Evolutionary conservation across 2,888 invertebrate genomes (phyloP), one percentile per base, ranked within the genome.

Genomic region (Drosophila gaucha): DNA sequence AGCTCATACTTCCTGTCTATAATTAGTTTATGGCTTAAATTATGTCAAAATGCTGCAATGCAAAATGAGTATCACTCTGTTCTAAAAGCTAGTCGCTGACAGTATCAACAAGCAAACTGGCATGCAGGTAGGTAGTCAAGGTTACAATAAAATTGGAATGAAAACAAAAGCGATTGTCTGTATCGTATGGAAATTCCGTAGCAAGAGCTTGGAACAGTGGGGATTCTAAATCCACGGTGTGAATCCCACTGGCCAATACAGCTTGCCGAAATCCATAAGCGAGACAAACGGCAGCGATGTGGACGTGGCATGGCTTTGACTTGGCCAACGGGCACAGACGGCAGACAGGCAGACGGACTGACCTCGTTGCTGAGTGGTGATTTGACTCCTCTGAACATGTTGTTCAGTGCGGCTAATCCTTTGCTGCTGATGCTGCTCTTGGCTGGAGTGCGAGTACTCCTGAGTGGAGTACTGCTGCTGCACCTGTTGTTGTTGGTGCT

Each of bases 331-430:
- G 35, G 41, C 57, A 33, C 35, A 50, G 50, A 41, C 43, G 26
- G 50, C 33, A 50, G 50, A 31, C 41, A 35, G 50, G 33, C 62
- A 56, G 57, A 46, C 56, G 51, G 77, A 93, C 94, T 93, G 92
- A 94, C 95, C 95, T 95, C 95, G 94, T 93, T 95, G 95, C 92
- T 95, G 95, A 77, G 91, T 91, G 93, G 95, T 95, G 93, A 95
- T 94, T 93, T 96, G 96, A 90, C 95, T 93, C 86, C 95, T 95
- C 69, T 90, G 90, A 92, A 95, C 94, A 92, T 95, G 95, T 93
- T 95, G 95, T 93, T 96, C 96, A 85, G 95, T 95, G 91, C 94
- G 93, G 91, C 94, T 94, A 90, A 94, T 93, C 91, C 93, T 93
- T 91, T 93, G 93, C 90, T 94, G 93, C 80, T 92, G 93, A 78